Base-by-base conservation (phyloP, 2,888 invertebrate genomes). In the Caenorhabditis zanzibari region DNA sequence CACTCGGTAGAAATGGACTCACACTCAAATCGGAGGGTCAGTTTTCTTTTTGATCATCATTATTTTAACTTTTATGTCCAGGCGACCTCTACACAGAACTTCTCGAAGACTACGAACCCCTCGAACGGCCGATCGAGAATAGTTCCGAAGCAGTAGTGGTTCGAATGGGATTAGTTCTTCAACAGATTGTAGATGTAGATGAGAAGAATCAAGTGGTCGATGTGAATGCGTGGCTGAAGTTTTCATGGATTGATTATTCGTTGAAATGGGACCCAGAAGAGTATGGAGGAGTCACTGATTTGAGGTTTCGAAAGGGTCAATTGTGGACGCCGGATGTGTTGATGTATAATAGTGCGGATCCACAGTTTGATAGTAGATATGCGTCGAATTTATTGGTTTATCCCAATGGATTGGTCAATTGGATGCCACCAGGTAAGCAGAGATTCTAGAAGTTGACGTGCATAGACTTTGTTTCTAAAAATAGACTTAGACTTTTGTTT, bases 341-440 rank as follows among this genome's bases (percentile, higher is more conserved):
- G 59, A 85, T 90, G 84, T 90, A 90, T 64, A 90, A 90, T 69
- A 87, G 98, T 94, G 98, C 98, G 93, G 98, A 98, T 94, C 97
- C 98, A 94, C 96, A 96, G 90, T 98, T 98, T 94, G 98, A 98
- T 94, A 96, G 97, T 92, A 97, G 97, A 92, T 98, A 96, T 94
- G 97, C 96, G 87, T 97, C 97, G 89, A 98, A 98, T 94, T 96
- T 98, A 92, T 96, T 98, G 91, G 97, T 98, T 89, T 95, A 96
- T 90, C 95, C 96, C 94, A 96, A 97, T 94, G 98, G 98, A 90
- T 96, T 96, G 90, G 97, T 97, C 93, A 95, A 96, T 89, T 98
- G 97, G 95, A 96, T 98, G 92, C 98, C 98, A 90, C 98, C 98
- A 80, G 89, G 89, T 85, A 26, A n/a, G n/a, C n/a, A n/a, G n/a